These are phyloP conservation scores for Python bivittatus DNA, from an alignment of 2,113 vertebrate species.

Conservation along the genomic window DNA sequence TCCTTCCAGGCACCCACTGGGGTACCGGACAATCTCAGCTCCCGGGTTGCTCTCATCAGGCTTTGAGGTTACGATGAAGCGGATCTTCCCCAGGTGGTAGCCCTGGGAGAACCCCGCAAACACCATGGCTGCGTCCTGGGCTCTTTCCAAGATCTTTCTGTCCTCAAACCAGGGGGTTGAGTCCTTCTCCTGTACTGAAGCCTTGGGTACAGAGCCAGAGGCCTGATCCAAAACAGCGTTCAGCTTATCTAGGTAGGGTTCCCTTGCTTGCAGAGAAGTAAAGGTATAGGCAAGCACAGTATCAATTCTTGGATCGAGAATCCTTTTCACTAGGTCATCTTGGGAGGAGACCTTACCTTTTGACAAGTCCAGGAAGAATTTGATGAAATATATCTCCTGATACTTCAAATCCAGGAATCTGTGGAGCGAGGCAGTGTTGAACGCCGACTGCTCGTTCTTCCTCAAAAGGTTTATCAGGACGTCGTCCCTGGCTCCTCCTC, in stretches of 20 bases:
- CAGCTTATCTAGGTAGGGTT: background rate
- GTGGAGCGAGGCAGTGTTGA: background rate
- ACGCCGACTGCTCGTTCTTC: no score
- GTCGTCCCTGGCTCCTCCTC: no score
- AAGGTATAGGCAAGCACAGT: no score
- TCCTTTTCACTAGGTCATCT: no score
- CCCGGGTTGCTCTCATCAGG: slow-evolving; percentile 9
- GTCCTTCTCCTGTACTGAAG: no score
- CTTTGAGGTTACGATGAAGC: slow-evolving; percentile 19
- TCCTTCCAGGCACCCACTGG: background rate
- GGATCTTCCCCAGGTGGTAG: background rate
- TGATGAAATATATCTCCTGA: background rate
- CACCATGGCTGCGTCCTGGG: background rate
- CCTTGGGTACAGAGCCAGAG: no score
- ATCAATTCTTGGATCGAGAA: no score
- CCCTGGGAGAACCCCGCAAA: slow-evolving; percentile 10
- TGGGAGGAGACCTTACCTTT: background rate
- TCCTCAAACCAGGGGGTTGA: background rate
- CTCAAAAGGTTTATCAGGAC: no score
- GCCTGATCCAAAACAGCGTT: background rate
- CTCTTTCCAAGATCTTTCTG: no score
- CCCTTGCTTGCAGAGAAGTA: no score
- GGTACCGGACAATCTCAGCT: slow-evolving; percentile 6
- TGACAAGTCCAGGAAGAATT: background rate
- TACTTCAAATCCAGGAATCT: background rate